Evolutionary conservation across 2,113 vertebrate genomes (phyloP).

Genomic region (Melanerpes aurifrons): DNA sequence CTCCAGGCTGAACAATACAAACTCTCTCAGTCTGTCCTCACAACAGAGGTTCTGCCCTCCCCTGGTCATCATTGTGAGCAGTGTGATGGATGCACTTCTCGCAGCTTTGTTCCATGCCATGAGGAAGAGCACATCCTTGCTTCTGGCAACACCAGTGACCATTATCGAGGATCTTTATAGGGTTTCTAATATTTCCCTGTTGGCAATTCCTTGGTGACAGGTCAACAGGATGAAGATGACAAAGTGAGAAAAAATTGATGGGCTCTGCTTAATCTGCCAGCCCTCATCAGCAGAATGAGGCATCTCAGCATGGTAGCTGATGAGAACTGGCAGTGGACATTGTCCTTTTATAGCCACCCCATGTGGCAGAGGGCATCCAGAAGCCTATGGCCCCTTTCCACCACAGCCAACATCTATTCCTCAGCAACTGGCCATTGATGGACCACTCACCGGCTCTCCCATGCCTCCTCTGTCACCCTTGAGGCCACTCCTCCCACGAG

Average conservation of each 20-base stretch:
- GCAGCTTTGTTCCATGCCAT: background rate
- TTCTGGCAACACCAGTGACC: background rate
- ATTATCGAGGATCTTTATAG: background rate
- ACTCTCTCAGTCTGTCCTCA: too few relatives aligned
- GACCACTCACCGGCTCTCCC: conserved; percentile 80
- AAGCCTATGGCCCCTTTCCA: background rate
- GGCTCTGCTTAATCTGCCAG: background rate
- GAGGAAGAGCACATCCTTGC: background rate
- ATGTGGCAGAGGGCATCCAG: background rate
- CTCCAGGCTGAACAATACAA: too few relatives aligned
- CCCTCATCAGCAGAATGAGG: background rate
- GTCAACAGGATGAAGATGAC: background rate
- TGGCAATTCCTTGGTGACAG: background rate
- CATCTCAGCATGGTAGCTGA: background rate
- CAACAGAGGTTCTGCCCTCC: too few relatives aligned
- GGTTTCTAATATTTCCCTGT: background rate
- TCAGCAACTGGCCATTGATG: background rate
- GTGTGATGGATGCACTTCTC: background rate
- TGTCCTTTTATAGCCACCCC: background rate
- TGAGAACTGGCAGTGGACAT: background rate
- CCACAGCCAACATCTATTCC: background rate
- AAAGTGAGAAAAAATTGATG: background rate
- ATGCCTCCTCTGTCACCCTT: conserved; percentile 85
- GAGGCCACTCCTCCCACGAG: conserved; percentile 82
- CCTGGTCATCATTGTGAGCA: background rate